Conservation (phyloP, 2,113 vertebrate genomes). For the Myotis brandtii region DNA sequence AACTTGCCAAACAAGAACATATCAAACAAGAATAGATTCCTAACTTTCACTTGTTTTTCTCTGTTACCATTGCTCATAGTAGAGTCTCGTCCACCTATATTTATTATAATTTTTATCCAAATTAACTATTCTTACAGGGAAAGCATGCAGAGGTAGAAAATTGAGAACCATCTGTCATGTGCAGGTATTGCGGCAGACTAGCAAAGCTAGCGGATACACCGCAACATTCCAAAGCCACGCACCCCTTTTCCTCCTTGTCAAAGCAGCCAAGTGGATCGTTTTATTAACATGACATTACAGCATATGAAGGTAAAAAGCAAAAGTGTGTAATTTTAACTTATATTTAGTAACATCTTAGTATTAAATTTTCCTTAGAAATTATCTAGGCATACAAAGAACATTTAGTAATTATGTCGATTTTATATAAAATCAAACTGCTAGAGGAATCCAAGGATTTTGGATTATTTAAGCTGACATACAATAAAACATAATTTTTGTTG, state of each 20-base stretch:
- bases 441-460: not conserved
- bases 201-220: not conserved
- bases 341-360: not conserved
- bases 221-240: not conserved
- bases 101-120: not conserved
- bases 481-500: not conserved
- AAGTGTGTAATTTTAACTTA: not conserved
- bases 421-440: not conserved
- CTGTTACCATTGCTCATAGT: not conserved
- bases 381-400: not conserved
- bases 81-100: not conserved
- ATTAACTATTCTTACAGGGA: not conserved
- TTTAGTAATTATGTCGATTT: conserved; percentile 9
- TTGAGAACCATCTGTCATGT: not conserved
- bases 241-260: not conserved
- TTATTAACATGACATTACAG: not conserved
- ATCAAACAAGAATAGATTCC: not conserved
- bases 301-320: not conserved
- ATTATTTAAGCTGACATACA: not conserved
- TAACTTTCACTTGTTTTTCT: not conserved
- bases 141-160: not conserved
- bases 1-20: not conserved
- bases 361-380: not conserved
- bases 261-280: not conserved
- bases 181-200: not conserved